A percentile compares a stretch with the other conserved stretches of the same genome.
phyloP scores from a whole-genome alignment of 2,113 vertebrate genomes.

The Proterorhinus semilunaris region DNA sequence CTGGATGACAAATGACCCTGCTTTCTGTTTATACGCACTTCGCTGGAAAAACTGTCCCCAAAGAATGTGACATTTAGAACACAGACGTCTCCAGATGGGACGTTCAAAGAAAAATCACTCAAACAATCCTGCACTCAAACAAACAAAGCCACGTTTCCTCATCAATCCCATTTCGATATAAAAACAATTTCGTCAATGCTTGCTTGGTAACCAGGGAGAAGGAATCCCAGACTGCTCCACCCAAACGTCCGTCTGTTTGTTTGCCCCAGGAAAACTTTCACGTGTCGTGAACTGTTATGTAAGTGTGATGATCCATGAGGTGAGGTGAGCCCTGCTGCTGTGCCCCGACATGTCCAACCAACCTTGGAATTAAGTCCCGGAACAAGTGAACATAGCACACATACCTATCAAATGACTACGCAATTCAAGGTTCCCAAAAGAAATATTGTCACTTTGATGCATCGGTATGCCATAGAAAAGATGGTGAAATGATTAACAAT shows the following conservation, averaged over 20 bases:
- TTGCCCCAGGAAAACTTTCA: constrained; percentile 12
- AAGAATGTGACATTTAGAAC: constrained; percentile 43
- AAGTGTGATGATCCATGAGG: background rate
- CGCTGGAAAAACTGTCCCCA: constrained; percentile 26
- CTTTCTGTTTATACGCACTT: constrained; percentile 51
- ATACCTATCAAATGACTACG: background rate
- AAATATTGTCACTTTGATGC: background rate
- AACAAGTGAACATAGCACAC: background rate
- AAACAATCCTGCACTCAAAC: background rate
- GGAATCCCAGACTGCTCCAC: constrained; percentile 1
- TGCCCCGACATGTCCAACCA: constrained; percentile 32
- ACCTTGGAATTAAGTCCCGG: constrained; percentile 31
- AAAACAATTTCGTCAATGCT: background rate
- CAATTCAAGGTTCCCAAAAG: background rate
- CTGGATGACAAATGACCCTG: constrained; percentile 6
- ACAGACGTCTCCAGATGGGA: constrained; percentile 32
- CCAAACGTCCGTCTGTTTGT: constrained; percentile 28
- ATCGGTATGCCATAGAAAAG: background rate
- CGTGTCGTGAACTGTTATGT: constrained; percentile 20
- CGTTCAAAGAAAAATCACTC: background rate
- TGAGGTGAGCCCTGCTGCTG: constrained; percentile 9
- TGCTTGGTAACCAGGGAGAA: background rate
- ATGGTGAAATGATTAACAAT: background rate
- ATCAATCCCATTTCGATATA: background rate
- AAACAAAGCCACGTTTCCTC: background rate